Base-by-base conservation (phyloP, 2,113 vertebrate genomes). In the Lucifuga dentata region DNA sequence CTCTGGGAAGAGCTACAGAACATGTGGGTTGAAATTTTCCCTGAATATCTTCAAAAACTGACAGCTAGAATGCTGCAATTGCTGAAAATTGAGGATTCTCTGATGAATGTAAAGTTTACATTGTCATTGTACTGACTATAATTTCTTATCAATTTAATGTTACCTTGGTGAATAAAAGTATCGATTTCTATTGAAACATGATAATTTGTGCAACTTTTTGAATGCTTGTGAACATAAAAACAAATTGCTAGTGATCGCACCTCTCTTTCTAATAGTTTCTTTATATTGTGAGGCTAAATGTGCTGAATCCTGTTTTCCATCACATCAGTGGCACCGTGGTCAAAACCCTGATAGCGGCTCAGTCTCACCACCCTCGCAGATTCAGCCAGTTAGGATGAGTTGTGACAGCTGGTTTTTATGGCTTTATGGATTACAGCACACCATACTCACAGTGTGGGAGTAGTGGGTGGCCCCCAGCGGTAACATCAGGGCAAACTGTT, bases 401-500 rank as follows among this genome's bases (percentile, higher is more conserved):
- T 78, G 29, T 41, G 46, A 9, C 65, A 68, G 59, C 65, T 46
- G 66, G 6, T 12, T 45, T 88, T 86, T 88, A 90, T 89, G 58
- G 61, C 67, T 87, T 85, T 83, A 88, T 81, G 53, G 80, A 61
- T 44, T 35, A 19, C 55, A 29, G 46, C 58, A 6, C 20, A 3
- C 49, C 38, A 26, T 15, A 41, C 57, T 46, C 50, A 17, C 1
- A 0, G 35, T 5, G 11, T 45, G 39, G 51, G 19, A 46, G 52
- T 56, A 40, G 39, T 73, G 53, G 11, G 13, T 11, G 20, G 20
- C 48, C 23, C 26, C 3, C 7, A 1, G 41, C 21, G 5, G 44
- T 53, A 36, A 70, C 24, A 15, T n/a, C 24, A 45, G 55, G 23
- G 36, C 46, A 61, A 61, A 53, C 49, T 8, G 19, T 36, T 44